Evolutionary conservation across 2,797 vertebrate genomes (phyloP).

Genomic region (Falco berigora): DNA sequence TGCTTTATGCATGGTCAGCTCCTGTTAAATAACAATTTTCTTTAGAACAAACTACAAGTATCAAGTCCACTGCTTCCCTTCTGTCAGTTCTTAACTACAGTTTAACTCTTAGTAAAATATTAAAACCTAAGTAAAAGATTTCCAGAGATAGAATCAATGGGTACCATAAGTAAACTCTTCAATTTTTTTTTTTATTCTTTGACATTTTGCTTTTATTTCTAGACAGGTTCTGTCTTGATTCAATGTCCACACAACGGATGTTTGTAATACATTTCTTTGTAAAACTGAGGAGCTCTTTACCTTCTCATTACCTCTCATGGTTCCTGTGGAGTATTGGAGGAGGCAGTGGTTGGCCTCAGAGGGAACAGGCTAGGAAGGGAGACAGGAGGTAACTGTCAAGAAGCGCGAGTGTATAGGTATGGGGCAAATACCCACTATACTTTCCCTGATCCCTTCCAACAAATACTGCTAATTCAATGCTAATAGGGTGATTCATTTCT

Average conservation of each 20-base stretch:
- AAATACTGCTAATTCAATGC: background rate
- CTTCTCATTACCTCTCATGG: background rate
- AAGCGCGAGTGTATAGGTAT: background rate
- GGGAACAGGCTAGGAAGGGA: background rate
- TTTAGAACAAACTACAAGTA: background rate
- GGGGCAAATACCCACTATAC: rapidly evolving
- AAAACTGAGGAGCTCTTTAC: background rate
- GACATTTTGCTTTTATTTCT: background rate
- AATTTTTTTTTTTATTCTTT: background rate
- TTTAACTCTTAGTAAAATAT: background rate
- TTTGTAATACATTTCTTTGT: background rate
- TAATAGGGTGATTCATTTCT: background rate
- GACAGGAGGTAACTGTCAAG: background rate
- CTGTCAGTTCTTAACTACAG: background rate
- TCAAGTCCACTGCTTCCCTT: background rate
- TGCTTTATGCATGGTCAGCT: background rate
- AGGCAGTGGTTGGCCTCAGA: background rate
- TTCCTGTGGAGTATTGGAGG: background rate
- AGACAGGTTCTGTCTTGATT: background rate
- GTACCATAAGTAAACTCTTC: background rate
- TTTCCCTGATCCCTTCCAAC: background rate
- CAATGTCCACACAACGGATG: background rate
- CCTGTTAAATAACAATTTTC: background rate
- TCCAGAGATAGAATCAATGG: background rate
- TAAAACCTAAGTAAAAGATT: background rate